Evolutionary conservation across 2,888 invertebrate genomes (phyloP).

Genomic region (Trachelus iudaicus): DNA sequence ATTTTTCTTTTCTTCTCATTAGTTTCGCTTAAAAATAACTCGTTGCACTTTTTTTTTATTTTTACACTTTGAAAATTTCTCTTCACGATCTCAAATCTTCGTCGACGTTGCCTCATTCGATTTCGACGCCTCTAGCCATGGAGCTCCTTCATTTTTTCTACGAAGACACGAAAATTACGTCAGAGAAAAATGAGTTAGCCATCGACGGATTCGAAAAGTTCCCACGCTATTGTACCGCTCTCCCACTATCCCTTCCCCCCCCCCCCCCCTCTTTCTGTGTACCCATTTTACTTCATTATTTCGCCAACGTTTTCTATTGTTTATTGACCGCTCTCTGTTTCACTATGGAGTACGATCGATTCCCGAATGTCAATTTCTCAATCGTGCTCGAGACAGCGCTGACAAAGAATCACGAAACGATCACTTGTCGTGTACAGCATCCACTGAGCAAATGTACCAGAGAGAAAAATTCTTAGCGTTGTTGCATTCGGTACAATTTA

Average conservation of each 20-base stretch:
- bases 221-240: conserved; percentile 11
- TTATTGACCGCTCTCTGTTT: conserved; percentile 23
- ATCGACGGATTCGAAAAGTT: conserved; percentile 23
- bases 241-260: conserved; percentile 22
- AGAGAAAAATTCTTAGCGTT: too few relatives aligned
- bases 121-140: neutral
- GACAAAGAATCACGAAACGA: too few relatives aligned
- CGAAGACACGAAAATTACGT: neutral
- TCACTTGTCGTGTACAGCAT: too few relatives aligned
- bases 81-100: too few relatives aligned
- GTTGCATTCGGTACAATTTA: too few relatives aligned
- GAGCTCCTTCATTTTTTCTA: neutral
- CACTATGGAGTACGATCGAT: conserved; percentile 17
- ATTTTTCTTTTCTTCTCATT: too few relatives aligned
- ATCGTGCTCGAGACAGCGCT: neutral
- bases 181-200: conserved; percentile 3
- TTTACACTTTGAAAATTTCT: too few relatives aligned
- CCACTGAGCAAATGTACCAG: too few relatives aligned
- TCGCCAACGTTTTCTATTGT: conserved; percentile 39
- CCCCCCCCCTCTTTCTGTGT: conserved; percentile 24
- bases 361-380: conserved; percentile 19
- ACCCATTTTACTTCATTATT: conserved; percentile 26
- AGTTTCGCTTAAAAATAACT: too few relatives aligned
- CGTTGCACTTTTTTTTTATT: too few relatives aligned
- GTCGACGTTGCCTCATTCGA: too few relatives aligned